Evolutionary conservation across 2,797 vertebrate species (phyloP).

Genomic region (Enteromius paludinosus): DNA sequence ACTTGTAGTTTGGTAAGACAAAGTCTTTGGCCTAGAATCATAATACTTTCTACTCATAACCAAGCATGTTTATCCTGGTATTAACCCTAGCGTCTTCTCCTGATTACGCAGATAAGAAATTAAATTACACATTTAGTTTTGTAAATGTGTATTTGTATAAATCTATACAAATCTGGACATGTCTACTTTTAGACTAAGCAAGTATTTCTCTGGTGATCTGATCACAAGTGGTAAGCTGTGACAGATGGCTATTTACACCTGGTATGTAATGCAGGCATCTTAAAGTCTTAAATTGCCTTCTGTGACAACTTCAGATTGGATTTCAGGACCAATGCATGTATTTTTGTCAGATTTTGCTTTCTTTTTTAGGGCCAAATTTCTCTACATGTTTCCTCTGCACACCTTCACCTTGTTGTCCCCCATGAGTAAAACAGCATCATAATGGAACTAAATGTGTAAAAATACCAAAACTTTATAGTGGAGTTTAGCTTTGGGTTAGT

Average conservation of each 20-base stretch:
- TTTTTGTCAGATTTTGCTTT: not conserved
- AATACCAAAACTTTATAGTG: not conserved
- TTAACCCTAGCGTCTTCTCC: not conserved
- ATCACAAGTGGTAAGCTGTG: not conserved
- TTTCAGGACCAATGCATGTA: not conserved
- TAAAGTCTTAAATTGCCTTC: not conserved
- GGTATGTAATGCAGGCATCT: not conserved
- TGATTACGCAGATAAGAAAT: too few species aligned
- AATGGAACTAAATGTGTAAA: not conserved
- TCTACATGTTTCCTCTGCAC: too few species aligned
- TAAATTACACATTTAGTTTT: too few species aligned
- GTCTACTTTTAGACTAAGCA: too few species aligned
- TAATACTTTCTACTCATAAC: not conserved
- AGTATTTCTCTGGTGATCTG: not conserved
- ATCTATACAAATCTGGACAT: too few species aligned
- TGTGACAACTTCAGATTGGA: not conserved
- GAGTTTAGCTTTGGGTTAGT: conserved; percentile 29
- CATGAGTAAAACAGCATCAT: not conserved
- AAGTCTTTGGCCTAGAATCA: not conserved
- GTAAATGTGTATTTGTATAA: too few species aligned
- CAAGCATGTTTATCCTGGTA: not conserved
- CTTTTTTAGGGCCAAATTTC: not conserved
- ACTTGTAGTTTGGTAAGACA: conserved; percentile 65
- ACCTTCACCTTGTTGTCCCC: not conserved
- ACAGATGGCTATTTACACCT: not conserved